Conservation (phyloP, 2,797 vertebrate species). For the Champsocephalus esox region DNA sequence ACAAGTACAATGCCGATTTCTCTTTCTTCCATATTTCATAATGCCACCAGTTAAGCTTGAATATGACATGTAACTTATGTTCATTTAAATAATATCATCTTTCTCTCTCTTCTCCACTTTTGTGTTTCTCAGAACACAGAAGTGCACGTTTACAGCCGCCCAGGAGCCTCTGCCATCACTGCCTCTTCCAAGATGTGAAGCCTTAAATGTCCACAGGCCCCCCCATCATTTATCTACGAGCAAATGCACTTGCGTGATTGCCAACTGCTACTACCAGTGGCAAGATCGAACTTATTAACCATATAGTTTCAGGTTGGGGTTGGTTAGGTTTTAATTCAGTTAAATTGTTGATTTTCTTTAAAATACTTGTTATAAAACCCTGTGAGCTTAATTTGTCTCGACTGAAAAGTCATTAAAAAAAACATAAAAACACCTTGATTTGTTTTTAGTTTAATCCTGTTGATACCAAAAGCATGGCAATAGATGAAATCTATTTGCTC, state of each 20-base stretch:
- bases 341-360: not conserved
- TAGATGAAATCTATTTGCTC: not conserved
- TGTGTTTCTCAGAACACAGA: conserved; percentile 75
- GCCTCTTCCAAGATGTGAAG: conserved; percentile 90
- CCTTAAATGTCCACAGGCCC: conserved; percentile 8
- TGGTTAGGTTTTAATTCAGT: conserved; percentile 3
- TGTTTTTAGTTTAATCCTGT: not conserved
- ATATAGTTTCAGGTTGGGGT: not conserved
- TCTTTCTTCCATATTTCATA: not conserved
- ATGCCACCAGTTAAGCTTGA: not conserved
- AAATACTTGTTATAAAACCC: not conserved
- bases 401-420: not conserved
- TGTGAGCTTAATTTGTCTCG: not conserved
- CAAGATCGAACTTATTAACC: not conserved
- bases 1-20: conserved; percentile 83
- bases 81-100: not conserved
- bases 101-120: not conserved
- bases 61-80: not conserved
- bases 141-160: conserved; percentile 85
- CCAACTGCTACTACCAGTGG: conserved; percentile 13
- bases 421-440: not conserved
- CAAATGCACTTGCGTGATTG: conserved; percentile 25
- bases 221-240: not conserved
- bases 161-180: conserved; percentile 72
- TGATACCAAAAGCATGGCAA: not conserved